phyloP scores from a whole-genome alignment of 2,113 vertebrate genomes.

The Misgurnus anguillicaudatus region DNA sequence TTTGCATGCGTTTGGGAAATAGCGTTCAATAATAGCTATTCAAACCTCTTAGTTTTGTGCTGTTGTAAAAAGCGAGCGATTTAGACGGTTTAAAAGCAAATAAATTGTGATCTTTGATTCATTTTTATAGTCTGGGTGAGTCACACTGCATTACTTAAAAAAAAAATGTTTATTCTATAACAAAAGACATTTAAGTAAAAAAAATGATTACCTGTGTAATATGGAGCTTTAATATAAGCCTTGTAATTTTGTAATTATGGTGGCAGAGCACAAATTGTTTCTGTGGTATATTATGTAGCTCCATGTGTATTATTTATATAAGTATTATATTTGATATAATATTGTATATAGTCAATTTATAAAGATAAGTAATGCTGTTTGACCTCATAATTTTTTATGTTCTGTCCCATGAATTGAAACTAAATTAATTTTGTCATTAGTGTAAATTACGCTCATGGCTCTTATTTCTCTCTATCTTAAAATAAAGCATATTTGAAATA shows the following conservation, averaged over 20 bases:
- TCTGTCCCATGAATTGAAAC: too few species aligned
- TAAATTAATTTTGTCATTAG: too few species aligned
- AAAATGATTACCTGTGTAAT: not conserved
- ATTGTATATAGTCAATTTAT: too few species aligned
- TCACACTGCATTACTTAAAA: not conserved
- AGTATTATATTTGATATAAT: too few species aligned
- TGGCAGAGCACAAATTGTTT: not conserved
- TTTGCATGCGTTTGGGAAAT: not conserved
- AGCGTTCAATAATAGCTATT: conserved; percentile 23
- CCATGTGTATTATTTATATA: too few species aligned
- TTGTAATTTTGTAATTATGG: conserved; percentile 39
- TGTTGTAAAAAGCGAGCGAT: not conserved
- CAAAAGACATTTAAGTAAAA: not conserved
- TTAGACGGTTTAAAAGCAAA: not conserved
- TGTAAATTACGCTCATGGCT: too few species aligned
- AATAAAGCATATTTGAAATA: too few species aligned
- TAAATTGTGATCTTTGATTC: not conserved
- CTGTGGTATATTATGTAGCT: too few species aligned
- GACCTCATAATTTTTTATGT: too few species aligned
- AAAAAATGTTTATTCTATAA: not conserved
- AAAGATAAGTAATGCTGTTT: too few species aligned
- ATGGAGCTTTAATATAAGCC: conserved; percentile 39
- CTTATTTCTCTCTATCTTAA: too few species aligned
- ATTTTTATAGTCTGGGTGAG: not conserved
- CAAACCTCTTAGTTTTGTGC: conserved; percentile 7